phyloP scores from a whole-genome alignment of 2,888 invertebrate species.

The Panorpa germanica region DNA sequence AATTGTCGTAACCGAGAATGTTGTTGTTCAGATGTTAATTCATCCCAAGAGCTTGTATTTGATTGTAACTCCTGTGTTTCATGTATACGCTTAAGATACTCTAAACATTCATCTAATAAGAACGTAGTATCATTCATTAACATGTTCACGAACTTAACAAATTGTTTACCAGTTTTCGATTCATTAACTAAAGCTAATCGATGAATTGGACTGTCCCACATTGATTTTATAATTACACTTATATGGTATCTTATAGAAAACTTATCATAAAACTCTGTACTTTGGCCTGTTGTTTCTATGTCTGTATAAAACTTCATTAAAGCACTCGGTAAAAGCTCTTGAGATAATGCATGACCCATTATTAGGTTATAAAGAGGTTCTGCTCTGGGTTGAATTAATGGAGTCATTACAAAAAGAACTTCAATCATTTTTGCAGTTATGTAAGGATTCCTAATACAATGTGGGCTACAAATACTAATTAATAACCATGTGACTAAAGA shows the following conservation, averaged over 20 bases:
- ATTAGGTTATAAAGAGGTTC: constrained; percentile 26
- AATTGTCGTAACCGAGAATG: constrained; percentile 62
- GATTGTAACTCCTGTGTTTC: constrained; percentile 52
- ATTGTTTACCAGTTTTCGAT: constrained; percentile 78
- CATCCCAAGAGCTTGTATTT: constrained; percentile 32
- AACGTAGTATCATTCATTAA: constrained; percentile 97
- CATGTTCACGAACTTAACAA: constrained; percentile 95
- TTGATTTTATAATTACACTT: constrained; percentile 85
- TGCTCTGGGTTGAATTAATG: constrained; percentile 36
- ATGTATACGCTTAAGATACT: constrained; percentile 74
- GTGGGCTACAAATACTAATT: constrained; percentile 75
- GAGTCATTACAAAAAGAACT: constrained; percentile 63
- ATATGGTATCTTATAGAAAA: constrained; percentile 94
- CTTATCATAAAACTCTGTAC: constrained; percentile 98
- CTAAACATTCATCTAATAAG: constrained; percentile 85
- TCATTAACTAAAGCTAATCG: constrained; percentile 74
- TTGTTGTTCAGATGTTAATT: constrained; percentile 44
- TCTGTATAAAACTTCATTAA: constrained; percentile 98
- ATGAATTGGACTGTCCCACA: constrained; percentile 88
- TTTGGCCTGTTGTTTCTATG: constrained; percentile 92
- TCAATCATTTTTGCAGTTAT: constrained; percentile 92
- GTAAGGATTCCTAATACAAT: constrained; percentile 90
- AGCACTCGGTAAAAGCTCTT: constrained; percentile 65
- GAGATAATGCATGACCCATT: constrained; percentile 74
- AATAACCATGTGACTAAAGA: constrained; percentile 77